Conservation (phyloP, 2,888 invertebrate genomes). For the Hemicrepidius hirtus region DNA sequence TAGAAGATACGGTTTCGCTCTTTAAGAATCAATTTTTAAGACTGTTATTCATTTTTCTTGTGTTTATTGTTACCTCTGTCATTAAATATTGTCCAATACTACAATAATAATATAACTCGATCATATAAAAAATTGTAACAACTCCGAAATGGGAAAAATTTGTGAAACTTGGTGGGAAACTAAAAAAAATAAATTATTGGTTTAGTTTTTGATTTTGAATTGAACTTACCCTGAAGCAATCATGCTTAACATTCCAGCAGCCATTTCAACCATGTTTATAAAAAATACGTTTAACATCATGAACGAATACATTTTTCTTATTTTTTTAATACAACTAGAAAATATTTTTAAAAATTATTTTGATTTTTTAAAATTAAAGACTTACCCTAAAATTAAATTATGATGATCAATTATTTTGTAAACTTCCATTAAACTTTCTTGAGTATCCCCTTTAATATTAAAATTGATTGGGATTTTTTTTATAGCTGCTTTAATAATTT, state of each 20-base stretch:
- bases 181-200: not conserved
- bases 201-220: too few species aligned
- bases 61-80: conserved; percentile 2
- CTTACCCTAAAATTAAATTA: conserved; percentile 44
- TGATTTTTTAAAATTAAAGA: not conserved
- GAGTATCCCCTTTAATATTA: conserved; percentile 17
- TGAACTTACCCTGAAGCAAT: conserved; percentile 17
- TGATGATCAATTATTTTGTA: conserved; percentile 42
- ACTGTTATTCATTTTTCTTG: too few species aligned
- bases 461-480: not conserved
- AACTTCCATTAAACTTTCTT: conserved; percentile 29
- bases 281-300: conserved; percentile 42
- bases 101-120: conserved; percentile 48
- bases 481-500: conserved; percentile 3
- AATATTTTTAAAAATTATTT: not conserved
- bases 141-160: conserved; percentile 33
- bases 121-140: conserved; percentile 38
- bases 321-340: conserved; percentile 42
- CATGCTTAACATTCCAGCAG: conserved; percentile 45
- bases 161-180: conserved; percentile 39
- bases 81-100: conserved; percentile 37
- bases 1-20: conserved; percentile 36
- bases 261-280: conserved; percentile 41
- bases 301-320: conserved; percentile 40
- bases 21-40: conserved; percentile 20